Base-by-base conservation (phyloP, 2,113 vertebrate species). In the Nanorana parkeri region DNA sequence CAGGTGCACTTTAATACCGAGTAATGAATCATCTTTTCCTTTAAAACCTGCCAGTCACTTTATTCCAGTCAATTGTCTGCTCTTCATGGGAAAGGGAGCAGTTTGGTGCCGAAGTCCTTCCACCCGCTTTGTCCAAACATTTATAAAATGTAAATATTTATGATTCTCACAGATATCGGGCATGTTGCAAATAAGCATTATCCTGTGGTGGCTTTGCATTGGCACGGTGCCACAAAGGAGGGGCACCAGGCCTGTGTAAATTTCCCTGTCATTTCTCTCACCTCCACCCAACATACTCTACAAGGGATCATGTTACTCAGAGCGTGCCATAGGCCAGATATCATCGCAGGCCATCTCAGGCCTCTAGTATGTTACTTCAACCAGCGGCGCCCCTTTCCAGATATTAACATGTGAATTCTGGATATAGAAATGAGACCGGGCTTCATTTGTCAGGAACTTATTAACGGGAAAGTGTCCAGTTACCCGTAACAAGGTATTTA, bases 121-220 rank as follows among this genome's bases (percentile, higher is more conserved):
- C 65, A 65, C 65, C 85, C 10, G 80, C 78, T 23, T 86, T 69
- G 56, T 87, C 84, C 79, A 89, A 73, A 84, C 67, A 8, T 84
- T 13, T 81, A 56, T 74, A n/a, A 76, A 79, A 32, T 73, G 73
- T 84, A 83, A 21, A 3, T 88, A 86, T 87, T 85, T 87, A 85
- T 86, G 83, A 87, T 86, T 83, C 79, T 75, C 66, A 5, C 29
- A 2, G 63, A 19, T 86, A 13, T 26, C 63, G 84, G 82, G 85
- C 77, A 84, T 86, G 86, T 89, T 77, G 73, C 78, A 82, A 85
- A 32, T 79, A 83, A 85, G 75, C 55, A 61, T 81, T 84, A 51
- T 52, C 0, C 86, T 80, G 78, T 87, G 84, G 85, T 88, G 77
- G 86, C 80, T 90, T 84, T 85, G 84, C 78, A 65, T 71, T 84